These are phyloP conservation scores for Eugnorisma glareosa DNA, from an alignment of 2,888 invertebrate species.

Conservation along the genomic window DNA sequence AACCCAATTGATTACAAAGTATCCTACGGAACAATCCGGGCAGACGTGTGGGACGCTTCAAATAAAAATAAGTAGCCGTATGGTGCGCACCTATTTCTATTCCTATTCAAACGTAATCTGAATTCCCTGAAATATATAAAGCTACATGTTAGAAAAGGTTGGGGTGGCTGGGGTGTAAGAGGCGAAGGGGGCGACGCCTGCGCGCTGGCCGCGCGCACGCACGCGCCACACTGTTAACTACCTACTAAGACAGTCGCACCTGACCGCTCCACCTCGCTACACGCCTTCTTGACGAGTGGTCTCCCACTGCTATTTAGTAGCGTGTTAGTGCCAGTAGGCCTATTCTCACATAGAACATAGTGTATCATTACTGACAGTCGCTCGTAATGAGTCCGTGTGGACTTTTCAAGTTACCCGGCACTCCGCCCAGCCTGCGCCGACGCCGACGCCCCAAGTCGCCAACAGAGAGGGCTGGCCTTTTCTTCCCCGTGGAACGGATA, in stretches of 20 bases:
- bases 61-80: constrained; percentile 1
- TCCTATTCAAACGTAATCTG: not conserved
- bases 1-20: not conserved
- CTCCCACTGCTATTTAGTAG: not conserved
- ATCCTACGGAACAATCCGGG: not conserved
- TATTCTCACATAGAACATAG: not conserved
- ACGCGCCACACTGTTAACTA: not conserved
- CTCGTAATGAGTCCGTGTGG: constrained; percentile 27
- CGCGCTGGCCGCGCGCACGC: constrained; percentile 15
- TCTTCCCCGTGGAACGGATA: constrained; percentile 6
- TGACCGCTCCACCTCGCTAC: not conserved
- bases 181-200: constrained; percentile 1
- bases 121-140: not conserved
- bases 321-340: not conserved
- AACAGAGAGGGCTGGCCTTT: not conserved
- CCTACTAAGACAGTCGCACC: not conserved
- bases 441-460: not conserved
- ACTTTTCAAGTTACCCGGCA: constrained; percentile 32
- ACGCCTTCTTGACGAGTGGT: not conserved
- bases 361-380: not conserved
- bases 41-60: too few relatives aligned
- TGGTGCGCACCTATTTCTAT: too few relatives aligned
- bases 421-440: constrained; percentile 19
- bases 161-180: not conserved
- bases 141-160: not conserved